Evolutionary conservation across 2,113 vertebrate genomes (phyloP).

Genomic region (Pipa parva): DNA sequence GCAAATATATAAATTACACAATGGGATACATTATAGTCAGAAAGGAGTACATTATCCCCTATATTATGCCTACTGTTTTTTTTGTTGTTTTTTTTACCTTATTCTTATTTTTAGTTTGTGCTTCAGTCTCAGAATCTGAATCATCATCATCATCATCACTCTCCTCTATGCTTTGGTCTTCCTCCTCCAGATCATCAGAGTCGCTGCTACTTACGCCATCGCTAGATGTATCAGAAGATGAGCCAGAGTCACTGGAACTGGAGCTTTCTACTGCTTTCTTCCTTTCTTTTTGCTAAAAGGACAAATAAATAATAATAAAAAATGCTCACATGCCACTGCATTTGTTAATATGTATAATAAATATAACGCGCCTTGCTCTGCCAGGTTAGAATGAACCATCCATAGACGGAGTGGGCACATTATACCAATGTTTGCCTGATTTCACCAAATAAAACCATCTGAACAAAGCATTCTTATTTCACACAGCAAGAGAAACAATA

Average conservation of each 20-base stretch:
- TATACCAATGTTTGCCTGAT: too few species aligned
- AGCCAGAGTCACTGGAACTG: constrained; percentile 84
- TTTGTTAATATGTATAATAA: too few species aligned
- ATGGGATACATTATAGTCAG: too few species aligned
- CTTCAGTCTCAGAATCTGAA: constrained; percentile 77
- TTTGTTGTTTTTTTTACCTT: constrained; percentile 58
- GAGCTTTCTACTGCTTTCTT: constrained; percentile 80
- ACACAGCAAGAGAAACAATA: too few species aligned
- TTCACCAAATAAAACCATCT: too few species aligned
- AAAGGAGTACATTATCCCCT: too few species aligned
- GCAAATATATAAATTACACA: too few species aligned
- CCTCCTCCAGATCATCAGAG: constrained; percentile 85
- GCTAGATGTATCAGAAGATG: constrained; percentile 83
- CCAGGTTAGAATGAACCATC: too few species aligned
- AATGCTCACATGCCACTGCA: too few species aligned
- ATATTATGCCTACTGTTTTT: background rate
- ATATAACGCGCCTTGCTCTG: too few species aligned
- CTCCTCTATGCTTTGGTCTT: constrained; percentile 74
- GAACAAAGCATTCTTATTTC: too few species aligned
- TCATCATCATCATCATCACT: constrained; percentile 69
- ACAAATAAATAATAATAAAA: background rate
- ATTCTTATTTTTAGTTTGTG: constrained; percentile 65
- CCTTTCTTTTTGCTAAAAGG: constrained; percentile 65
- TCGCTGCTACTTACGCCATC: constrained; percentile 84
- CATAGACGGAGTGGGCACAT: too few species aligned